Percentiles rank a stretch among this genome's conserved stretches.
Evolutionary conservation across 53 echinoderm and acorn worm species (phyloP).

Genomic region (Hippasteria phrygiana): DNA sequence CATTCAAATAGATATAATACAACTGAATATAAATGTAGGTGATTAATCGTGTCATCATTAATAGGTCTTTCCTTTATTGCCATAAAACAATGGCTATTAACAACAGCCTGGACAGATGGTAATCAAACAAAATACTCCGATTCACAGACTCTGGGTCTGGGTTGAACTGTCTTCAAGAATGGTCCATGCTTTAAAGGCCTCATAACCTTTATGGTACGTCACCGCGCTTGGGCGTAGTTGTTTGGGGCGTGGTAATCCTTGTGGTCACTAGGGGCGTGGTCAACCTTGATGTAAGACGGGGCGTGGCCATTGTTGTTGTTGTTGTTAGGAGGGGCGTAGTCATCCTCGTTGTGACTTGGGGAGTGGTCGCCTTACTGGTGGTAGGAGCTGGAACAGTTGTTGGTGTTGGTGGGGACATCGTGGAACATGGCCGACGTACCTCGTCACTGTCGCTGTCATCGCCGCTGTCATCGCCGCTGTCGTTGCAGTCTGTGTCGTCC

Average conservation of each 20-base stretch:
- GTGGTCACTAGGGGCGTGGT: background rate
- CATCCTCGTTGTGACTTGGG: background rate
- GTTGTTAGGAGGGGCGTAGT: background rate
- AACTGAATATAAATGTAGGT: too few species aligned
- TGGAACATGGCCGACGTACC: background rate
- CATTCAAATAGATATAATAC: too few species aligned
- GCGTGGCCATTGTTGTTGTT: background rate
- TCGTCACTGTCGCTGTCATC: constrained; percentile 24
- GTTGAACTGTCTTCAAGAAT: too few species aligned
- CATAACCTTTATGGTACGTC: background rate
- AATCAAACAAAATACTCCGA: too few species aligned
- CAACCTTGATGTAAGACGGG: background rate
- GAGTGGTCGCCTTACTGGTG: background rate
- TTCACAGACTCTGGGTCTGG: too few species aligned
- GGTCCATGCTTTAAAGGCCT: too few species aligned
- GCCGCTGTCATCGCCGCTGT: background rate
- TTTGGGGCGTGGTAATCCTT: background rate
- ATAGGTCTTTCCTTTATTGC: too few species aligned
- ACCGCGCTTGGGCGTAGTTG: background rate
- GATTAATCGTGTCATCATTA: too few species aligned
- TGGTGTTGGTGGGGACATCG: constrained; percentile 4
- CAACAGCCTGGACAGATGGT: too few species aligned
- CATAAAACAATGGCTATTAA: too few species aligned
- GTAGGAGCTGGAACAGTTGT: background rate
- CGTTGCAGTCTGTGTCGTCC: background rate